These are phyloP conservation scores for Tragelaphus eurycerus DNA, from an alignment of 2,797 vertebrate genomes.

Conservation along the genomic window DNA sequence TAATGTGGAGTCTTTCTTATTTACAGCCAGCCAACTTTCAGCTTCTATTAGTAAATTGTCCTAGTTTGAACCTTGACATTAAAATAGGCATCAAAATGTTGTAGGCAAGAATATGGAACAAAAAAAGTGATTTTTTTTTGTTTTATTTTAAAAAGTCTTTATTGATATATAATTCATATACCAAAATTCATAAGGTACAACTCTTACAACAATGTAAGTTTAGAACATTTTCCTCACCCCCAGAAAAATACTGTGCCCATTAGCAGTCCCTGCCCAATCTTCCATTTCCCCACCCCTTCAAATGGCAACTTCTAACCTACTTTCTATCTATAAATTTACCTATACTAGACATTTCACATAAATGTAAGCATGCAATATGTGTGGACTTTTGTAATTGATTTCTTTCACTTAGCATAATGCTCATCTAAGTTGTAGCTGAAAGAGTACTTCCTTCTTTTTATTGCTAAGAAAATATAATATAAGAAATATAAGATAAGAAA, in stretches of 20 bases:
- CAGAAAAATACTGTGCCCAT: not conserved
- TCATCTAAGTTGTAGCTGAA: not conserved
- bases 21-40: not conserved
- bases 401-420: not conserved
- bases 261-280: not conserved
- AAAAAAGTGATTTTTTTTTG: not conserved
- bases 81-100: not conserved
- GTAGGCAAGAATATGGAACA: not conserved
- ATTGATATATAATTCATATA: not conserved
- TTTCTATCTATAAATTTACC: not conserved
- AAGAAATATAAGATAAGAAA: too few relatives aligned
- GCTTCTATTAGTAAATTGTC: not conserved
- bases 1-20: not conserved
- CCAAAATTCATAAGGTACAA: not conserved
- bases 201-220: not conserved
- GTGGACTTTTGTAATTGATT: not conserved
- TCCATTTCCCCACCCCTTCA: not conserved
- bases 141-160: not conserved
- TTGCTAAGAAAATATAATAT: not conserved
- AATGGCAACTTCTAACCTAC: not conserved
- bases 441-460: not conserved
- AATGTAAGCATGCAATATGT: not conserved
- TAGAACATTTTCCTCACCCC: not conserved
- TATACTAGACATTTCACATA: not conserved
- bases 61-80: conserved; percentile 16